Evolutionary conservation across 2,113 vertebrate species (phyloP), one percentile per base, ranked within the genome.

Genomic region (Periophthalmodon schlosseri): DNA sequence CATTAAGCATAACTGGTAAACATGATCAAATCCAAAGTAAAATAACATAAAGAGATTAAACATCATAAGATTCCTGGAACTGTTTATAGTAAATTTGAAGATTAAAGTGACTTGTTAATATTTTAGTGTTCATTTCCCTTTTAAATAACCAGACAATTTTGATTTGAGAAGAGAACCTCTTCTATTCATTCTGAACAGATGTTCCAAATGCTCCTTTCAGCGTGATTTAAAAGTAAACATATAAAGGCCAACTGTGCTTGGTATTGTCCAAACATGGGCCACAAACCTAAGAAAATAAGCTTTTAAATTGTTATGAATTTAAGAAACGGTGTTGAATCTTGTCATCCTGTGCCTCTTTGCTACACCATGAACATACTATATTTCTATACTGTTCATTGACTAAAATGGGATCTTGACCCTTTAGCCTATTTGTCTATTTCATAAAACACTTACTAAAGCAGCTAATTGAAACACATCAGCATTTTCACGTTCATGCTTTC

Each of bases 31-130:
- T 23, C 2, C 23, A 21, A 24, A 13, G 21, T 13, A 23, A 57
- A 57, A 57, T 23, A 57, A 20, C 49, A 52, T 16, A 6, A 1
- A 52, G 28, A 20, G 16, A 52, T 52, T 52, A 57, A 23, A 12
- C 21, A 11, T 9, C 11, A 12, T 4, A 11, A 9, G 52, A 56
- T n/a, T 56, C 20, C 20, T n/a, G 20, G 6, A 56, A n/a, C 18
- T n/a, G n/a, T 56, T 56, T 56, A 56, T 56, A 18, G 20, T 20
- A 56, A 56, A 5, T n/a, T 56, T 56, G 8, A 36, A 81, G 73
- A 47, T 44, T 70, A 24, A 67, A 70, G 68, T 75, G 54, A 1
- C 28, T 28, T 69, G 70, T 77, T 68, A 36, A 10, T 60, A 8
- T 60, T 57, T 58, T 39, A 75, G 16, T 18, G 50, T 52, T 72